Conservation (phyloP, 2,113 vertebrate genomes). For the Pteruthius melanotis region DNA sequence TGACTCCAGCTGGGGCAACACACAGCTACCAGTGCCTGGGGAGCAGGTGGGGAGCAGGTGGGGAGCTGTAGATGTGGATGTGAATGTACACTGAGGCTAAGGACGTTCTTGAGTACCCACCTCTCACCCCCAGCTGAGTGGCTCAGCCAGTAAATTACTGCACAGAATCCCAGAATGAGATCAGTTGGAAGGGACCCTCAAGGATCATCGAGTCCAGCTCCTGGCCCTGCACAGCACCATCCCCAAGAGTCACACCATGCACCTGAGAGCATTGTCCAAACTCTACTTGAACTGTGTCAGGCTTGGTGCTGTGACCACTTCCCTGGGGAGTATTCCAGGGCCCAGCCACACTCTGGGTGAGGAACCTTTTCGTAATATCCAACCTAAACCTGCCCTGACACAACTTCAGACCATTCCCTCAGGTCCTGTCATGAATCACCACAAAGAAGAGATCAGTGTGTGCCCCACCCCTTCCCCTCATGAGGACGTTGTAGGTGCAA, state of each 20-base stretch:
- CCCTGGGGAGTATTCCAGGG: neutral
- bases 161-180: neutral
- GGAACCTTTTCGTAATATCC: neutral
- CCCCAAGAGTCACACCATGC: neutral
- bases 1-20: neutral
- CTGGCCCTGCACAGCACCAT: neutral
- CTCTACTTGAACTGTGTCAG: neutral
- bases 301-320: neutral
- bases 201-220: neutral
- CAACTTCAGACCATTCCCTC: neutral
- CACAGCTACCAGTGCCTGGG: fast-evolving
- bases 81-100: neutral
- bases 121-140: neutral
- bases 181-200: neutral
- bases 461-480: neutral
- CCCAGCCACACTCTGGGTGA: fast-evolving
- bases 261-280: neutral
- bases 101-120: fast-evolving
- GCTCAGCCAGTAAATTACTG: neutral
- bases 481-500: neutral
- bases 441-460: neutral
- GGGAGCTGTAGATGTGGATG: neutral
- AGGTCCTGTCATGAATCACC: fast-evolving
- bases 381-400: neutral
- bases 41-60: too few species aligned